Base-by-base conservation (phyloP, 35 echinoderm and acorn worm species). In the Ptychodera flava region DNA sequence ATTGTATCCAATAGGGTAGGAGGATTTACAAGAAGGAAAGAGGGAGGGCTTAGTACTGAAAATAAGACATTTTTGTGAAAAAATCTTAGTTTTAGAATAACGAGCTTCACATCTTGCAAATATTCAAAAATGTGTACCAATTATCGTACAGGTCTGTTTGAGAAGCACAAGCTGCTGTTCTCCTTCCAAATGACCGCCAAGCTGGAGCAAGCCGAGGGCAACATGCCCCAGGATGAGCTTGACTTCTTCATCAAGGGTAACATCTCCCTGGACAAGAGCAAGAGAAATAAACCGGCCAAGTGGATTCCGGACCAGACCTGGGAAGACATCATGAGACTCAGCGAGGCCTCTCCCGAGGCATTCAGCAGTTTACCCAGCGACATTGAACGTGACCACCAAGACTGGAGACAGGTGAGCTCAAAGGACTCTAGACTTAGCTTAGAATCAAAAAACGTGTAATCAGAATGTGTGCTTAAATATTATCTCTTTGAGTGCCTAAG, bases 231-330 rank as follows among this genome's bases (percentile, higher is more conserved):
- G 77, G 96, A 99, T 10, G 96, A 99, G 83, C 88, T 99, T 6
- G 93, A 99, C 88, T 99, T 99, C 96, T 99, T 99, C 88, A 94
- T 99, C 86, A 99, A 99, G 85, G 96, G 96, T 35, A 99, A 99
- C 88, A 90, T 94, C 36, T 99, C 96, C 1, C 82, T 99, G 78
- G 96, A 99, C 85, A 99, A 99, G 90, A 99, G 85, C 88, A 86
- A 90, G 33, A 86, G 96, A 28, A 32, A 83, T 0, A 85, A 92
- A 16, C 92, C 93, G 30, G 90, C 94, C 81, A 89, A 88, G 85
- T 99, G 96, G 96, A 91, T 99, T 30, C 96, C 96, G 0, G 96
- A 99, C 86, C 96, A 99, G 84, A 93, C 92, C 22, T 99, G 96
- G 96, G 96, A 94, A 85, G 96, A 98, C 31, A 82, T 98, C 84